Evolutionary conservation across 2,888 invertebrate species (phyloP).

Genomic region (Melinopterus prodromus): DNA sequence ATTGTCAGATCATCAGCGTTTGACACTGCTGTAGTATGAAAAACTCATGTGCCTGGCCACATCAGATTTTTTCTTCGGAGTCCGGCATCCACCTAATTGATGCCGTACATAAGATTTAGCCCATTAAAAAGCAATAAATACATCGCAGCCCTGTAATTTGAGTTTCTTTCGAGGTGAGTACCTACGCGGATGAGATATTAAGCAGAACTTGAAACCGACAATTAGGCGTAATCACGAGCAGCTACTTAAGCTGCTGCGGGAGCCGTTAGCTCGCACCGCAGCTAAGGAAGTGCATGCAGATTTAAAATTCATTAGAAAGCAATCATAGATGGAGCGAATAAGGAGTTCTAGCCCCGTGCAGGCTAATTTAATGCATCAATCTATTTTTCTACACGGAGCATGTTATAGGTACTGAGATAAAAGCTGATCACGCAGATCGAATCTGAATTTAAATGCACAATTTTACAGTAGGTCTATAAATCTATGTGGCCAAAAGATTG

Average conservation of each 20-base stretch:
- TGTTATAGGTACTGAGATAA: background rate
- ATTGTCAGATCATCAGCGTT: no score
- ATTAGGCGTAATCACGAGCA: slow-evolving; percentile 19
- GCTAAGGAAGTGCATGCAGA: background rate
- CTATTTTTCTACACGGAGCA: background rate
- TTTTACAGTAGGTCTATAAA: no score
- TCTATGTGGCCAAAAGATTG: no score
- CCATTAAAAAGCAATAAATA: slow-evolving; percentile 22
- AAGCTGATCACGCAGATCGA: no score
- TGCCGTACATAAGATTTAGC: background rate
- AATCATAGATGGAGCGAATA: slow-evolving; percentile 6
- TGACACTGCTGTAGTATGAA: no score
- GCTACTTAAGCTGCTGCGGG: slow-evolving; percentile 20
- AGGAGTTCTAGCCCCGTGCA: background rate
- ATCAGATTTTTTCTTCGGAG: no score
- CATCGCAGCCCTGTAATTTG: slow-evolving; percentile 10
- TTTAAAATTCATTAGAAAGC: slow-evolving; percentile 27
- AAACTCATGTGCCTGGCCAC: no score
- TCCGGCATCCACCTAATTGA: background rate
- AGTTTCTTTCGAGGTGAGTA: slow-evolving; percentile 5
- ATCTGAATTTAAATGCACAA: no score
- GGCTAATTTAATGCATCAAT: background rate
- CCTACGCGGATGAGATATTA: background rate
- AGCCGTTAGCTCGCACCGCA: background rate
- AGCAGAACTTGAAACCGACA: slow-evolving; percentile 15